phyloP scores from a whole-genome alignment of 2,113 vertebrate genomes.

The Pituophis catenifer region DNA sequence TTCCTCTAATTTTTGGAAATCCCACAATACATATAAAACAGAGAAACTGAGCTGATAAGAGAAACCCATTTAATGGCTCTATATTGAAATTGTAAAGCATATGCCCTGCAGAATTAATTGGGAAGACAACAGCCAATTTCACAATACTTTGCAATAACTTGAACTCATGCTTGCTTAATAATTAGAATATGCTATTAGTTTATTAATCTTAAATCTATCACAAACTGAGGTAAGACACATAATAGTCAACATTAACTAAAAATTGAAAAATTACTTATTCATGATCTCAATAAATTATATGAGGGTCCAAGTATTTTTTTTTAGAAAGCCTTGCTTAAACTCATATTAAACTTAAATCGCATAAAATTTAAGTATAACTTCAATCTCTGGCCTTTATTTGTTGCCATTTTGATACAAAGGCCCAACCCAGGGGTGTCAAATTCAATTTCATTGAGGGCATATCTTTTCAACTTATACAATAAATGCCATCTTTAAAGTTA shows the following conservation, averaged over 20 bases:
- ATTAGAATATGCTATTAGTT: fast-evolving
- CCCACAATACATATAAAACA: neutral
- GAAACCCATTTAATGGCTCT: fast-evolving
- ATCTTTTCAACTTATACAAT: fast-evolving
- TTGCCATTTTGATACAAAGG: neutral
- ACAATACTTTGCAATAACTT: fast-evolving
- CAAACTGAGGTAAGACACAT: neutral
- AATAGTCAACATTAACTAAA: neutral
- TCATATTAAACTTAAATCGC: neutral
- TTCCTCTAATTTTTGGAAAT: neutral
- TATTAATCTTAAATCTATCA: neutral
- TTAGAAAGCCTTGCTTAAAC: neutral
- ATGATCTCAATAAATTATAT: neutral
- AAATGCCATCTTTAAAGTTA: neutral
- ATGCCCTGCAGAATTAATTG: fast-evolving
- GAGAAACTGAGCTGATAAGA: fast-evolving
- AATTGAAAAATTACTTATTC: neutral
- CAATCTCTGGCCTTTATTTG: neutral
- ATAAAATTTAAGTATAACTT: slow-evolving; percentile 1
- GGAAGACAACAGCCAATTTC: neutral
- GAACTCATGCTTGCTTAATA: neutral
- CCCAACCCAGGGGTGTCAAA: neutral
- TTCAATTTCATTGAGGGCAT: neutral
- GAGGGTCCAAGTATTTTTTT: neutral
- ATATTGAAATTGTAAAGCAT: fast-evolving